Evolutionary conservation across 2,888 invertebrate genomes (phyloP).

Genomic region (Cartodere bifasciata): DNA sequence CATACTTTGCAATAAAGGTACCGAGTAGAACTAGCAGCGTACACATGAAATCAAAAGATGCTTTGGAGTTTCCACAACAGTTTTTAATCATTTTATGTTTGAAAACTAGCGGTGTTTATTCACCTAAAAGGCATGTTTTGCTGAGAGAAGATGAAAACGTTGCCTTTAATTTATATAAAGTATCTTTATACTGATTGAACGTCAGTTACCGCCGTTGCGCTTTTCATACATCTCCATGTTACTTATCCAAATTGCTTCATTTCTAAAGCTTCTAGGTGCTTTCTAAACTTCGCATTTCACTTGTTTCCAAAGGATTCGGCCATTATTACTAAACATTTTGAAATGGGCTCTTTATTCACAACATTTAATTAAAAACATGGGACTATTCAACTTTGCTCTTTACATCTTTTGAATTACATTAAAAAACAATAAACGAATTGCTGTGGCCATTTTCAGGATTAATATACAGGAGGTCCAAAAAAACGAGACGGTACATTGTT

Average conservation of each 20-base stretch:
- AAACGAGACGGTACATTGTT: too few species aligned
- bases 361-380: too few species aligned
- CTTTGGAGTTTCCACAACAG: conserved; percentile 1
- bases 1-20: too few species aligned
- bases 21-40: too few species aligned
- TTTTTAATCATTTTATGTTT: conserved; percentile 2
- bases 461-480: too few species aligned
- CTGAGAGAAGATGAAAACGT: conserved; percentile 24
- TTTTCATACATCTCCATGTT: conserved; percentile 23
- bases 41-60: conserved; percentile 1
- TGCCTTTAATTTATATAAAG: conserved; percentile 29
- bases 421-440: too few species aligned
- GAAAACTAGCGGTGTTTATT: not conserved
- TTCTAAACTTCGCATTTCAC: conserved; percentile 9
- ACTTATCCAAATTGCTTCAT: conserved; percentile 29
- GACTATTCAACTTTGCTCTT: too few species aligned
- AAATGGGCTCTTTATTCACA: too few species aligned
- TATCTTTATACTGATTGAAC: conserved; percentile 20
- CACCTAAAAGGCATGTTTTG: conserved; percentile 4
- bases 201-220: conserved; percentile 13
- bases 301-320: too few species aligned
- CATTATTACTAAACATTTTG: too few species aligned
- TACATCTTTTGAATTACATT: too few species aligned
- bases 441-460: too few species aligned
- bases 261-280: conserved; percentile 20